These are phyloP conservation scores for Phaethornis superciliosus DNA, from an alignment of 2,113 vertebrate genomes.

Conservation along the genomic window DNA sequence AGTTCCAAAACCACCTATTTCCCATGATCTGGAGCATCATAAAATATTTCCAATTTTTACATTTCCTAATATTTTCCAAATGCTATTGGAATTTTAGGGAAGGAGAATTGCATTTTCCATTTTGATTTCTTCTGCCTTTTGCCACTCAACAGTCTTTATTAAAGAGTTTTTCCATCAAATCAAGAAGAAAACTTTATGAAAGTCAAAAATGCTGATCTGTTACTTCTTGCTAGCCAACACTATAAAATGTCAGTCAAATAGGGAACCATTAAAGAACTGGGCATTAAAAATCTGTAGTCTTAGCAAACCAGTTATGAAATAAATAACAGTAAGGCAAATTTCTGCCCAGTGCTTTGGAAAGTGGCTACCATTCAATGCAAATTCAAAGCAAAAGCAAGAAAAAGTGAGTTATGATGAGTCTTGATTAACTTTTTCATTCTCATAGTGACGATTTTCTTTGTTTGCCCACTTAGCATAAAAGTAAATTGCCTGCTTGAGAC, in stretches of 20 bases:
- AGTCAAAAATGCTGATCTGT: background rate
- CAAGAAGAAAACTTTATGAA: no score
- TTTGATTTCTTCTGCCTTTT: background rate
- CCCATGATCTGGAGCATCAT: background rate
- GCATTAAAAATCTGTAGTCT: background rate
- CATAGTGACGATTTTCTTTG: background rate
- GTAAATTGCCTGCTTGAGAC: background rate
- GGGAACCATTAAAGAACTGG: background rate
- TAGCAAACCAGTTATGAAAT: background rate
- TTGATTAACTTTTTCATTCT: background rate
- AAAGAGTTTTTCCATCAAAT: no score
- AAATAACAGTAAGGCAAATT: background rate
- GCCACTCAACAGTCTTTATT: background rate
- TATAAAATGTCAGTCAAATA: background rate
- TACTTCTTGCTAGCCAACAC: background rate
- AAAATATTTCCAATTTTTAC: constrained; percentile 28
- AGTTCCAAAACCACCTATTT: constrained; percentile 17
- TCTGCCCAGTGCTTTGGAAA: background rate
- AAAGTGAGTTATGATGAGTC: background rate
- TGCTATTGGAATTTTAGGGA: constrained; percentile 19
- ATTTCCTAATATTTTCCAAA: constrained; percentile 53
- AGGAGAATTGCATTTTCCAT: background rate
- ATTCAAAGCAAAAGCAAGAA: background rate
- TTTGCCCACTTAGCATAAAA: background rate
- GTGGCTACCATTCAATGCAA: background rate